Evolutionary conservation across 2,797 vertebrate species (phyloP), one percentile per base, ranked within the genome.

Genomic region (Glyptemys insculpta): DNA sequence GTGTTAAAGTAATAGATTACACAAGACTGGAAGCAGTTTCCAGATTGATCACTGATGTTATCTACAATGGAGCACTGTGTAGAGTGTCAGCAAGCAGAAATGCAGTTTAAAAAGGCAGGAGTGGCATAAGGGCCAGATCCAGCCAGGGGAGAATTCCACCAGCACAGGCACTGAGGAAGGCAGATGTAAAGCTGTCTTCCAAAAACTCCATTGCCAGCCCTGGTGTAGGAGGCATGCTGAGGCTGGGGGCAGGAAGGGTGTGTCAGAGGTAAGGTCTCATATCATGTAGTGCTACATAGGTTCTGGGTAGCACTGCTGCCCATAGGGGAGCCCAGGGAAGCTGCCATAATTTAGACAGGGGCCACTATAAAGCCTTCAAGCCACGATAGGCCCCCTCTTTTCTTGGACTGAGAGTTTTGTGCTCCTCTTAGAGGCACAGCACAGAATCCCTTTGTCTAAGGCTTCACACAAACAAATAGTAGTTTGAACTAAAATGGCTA

Each of bases 401-500:
- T 52, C 2, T 2, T 1, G 76, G 29, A 79, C 83, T 83, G 74
- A 59, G 81, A 3, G 23, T 85, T 82, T 81, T 79, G 59, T 12
- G 59, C 27, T 4, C 29, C 1, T 0, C 91, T 82, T 29, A 9
- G 37, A 80, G 79, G 81, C 88, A 86, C 52, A 54, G 88, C 81
- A 50, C 80, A 50, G 62, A 47, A 87, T 18, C 76, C 49, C 82
- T 37, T n/a, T 25, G 0, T 15, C 74, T 72, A 41, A 23, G 56
- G 74, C 85, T 83, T 81, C 81, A 84, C 78, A 91, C 88, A 94
- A 96, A 23, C 59, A 95, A 94, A 56, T 87, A 92, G 82, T 18
- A 93, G 80, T 88, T 94, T 92, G 82, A 89, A 93, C 88, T 93
- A 89, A 95, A 97, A 72, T 6, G 23, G 82, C 87, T 95, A 94